Conservation (phyloP, 2,888 invertebrate species). For the Baccha elongata region DNA sequence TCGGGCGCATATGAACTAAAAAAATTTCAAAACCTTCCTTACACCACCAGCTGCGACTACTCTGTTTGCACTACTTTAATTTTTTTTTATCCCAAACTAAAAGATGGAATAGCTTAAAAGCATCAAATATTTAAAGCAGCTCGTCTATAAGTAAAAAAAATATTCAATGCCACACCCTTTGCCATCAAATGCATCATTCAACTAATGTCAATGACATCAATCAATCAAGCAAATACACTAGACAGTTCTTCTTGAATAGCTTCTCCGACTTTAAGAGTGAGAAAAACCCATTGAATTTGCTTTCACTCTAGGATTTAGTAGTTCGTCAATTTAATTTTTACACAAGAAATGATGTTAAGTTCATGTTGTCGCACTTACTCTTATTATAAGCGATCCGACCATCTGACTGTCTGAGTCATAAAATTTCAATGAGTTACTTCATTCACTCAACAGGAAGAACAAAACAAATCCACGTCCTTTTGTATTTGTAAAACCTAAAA, state of each 20-base stretch:
- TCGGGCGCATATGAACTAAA: too few species aligned
- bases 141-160: background rate
- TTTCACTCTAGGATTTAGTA: background rate
- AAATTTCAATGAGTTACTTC: constrained; percentile 55
- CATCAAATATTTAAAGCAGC: too few species aligned
- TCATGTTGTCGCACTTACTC: constrained; percentile 41
- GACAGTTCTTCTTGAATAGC: constrained; percentile 30
- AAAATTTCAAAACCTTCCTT: too few species aligned
- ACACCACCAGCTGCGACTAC: too few species aligned
- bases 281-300: constrained; percentile 26
- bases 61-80: too few species aligned
- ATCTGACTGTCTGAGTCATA: constrained; percentile 5
- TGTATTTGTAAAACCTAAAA: constrained; percentile 30
- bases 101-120: too few species aligned
- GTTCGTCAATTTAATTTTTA: constrained; percentile 1
- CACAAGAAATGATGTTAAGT: constrained; percentile 37
- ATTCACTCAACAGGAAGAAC: constrained; percentile 2
- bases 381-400: background rate
- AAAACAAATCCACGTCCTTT: constrained; percentile 26
- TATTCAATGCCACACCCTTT: constrained; percentile 24
- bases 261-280: background rate
- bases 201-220: constrained; percentile 57
- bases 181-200: constrained; percentile 11
- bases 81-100: too few species aligned
- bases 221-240: constrained; percentile 46